phyloP scores from a whole-genome alignment of 1,140 invertebrate species.

The Eufriesea mexicana region DNA sequence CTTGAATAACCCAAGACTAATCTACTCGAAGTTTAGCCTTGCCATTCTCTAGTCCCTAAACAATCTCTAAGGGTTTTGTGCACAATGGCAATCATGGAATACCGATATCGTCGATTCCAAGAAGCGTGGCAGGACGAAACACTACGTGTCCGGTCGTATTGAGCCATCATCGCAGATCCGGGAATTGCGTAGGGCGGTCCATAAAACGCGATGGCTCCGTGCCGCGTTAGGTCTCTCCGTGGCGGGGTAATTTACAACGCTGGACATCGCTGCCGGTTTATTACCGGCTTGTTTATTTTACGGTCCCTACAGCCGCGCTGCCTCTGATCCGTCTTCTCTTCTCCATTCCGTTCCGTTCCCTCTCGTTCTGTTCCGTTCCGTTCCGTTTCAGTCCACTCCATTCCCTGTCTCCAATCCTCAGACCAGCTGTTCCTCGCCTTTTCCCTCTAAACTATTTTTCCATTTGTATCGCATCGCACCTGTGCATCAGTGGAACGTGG shows the following conservation, averaged over 20 bases:
- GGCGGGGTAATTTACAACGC: constrained; percentile 77
- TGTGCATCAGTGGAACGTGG: constrained; percentile 47
- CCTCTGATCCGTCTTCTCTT: constrained; percentile 47
- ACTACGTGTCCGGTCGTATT: constrained; percentile 63
- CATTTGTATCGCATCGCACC: constrained; percentile 42
- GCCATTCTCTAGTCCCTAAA: not conserved
- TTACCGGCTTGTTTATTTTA: constrained; percentile 80
- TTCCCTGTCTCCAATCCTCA: constrained; percentile 23
- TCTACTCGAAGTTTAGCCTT: not conserved
- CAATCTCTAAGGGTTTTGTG: too few species aligned
- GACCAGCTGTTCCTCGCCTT: constrained; percentile 16
- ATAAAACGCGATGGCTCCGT: constrained; percentile 74
- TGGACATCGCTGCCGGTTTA: constrained; percentile 79
- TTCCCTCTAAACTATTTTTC: not conserved
- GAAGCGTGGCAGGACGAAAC: not conserved
- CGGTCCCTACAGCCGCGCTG: constrained; percentile 68
- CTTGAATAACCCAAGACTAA: too few species aligned
- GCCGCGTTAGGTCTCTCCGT: constrained; percentile 68
- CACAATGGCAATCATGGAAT: not conserved
- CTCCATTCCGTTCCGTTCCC: not conserved
- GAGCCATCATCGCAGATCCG: constrained; percentile 78
- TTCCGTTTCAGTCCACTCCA: not conserved
- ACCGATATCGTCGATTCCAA: not conserved
- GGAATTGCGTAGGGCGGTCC: constrained; percentile 76
- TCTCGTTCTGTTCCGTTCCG: not conserved